These are phyloP conservation scores for Caenorhabditis plicata DNA, from an alignment of 2,888 invertebrate genomes.

Conservation along the genomic window DNA sequence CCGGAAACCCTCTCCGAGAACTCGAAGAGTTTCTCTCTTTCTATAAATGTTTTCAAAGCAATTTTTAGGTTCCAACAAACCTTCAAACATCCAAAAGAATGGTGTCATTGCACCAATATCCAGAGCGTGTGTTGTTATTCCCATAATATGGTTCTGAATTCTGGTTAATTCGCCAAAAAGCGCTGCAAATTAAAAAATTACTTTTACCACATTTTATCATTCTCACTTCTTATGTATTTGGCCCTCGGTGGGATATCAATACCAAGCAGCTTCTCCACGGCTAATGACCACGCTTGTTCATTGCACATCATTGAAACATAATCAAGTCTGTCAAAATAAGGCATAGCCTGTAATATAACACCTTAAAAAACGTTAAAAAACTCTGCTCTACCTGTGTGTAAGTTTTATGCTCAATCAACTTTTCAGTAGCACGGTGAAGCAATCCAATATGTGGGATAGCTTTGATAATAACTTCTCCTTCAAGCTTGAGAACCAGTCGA, in stretches of 20 bases:
- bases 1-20: conserved; percentile 97
- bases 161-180: conserved; percentile 93
- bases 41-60: conserved; percentile 1
- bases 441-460: conserved; percentile 96
- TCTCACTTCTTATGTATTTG: conserved; percentile 87
- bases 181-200: conserved; percentile 70
- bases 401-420: conserved; percentile 96
- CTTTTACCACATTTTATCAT: background rate
- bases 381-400: conserved; percentile 76
- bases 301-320: conserved; percentile 99
- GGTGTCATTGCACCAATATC: conserved; percentile 97
- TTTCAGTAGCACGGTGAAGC: conserved; percentile 93
- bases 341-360: conserved; percentile 83
- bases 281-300: conserved; percentile 92
- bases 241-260: conserved; percentile 74
- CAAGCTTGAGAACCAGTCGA: conserved; percentile 80
- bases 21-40: conserved; percentile 78
- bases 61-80: conserved; percentile 70
- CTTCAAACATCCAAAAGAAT: conserved; percentile 98
- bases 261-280: conserved; percentile 91
- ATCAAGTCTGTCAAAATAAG: conserved; percentile 88
- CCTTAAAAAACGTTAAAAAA: conserved; percentile 1
- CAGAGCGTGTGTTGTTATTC: conserved; percentile 89
- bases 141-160: conserved; percentile 95
- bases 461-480: conserved; percentile 81